Conservation (phyloP, 1,140 invertebrate genomes). For the Bombus ignitus region DNA sequence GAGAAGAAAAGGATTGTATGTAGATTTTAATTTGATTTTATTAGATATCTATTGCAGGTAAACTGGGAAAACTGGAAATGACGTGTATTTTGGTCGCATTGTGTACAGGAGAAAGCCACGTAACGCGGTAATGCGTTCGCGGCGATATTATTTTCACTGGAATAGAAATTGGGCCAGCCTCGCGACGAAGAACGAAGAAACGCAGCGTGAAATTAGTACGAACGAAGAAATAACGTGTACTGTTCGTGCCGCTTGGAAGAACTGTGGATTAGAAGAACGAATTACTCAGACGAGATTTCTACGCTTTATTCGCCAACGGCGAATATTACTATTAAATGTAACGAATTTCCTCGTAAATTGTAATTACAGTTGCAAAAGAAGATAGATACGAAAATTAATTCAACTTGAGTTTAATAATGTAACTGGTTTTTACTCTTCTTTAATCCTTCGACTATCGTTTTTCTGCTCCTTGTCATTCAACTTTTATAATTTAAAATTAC, state of each 20-base stretch:
- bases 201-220: conserved; percentile 15
- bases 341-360: not conserved
- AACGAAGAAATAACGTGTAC: conserved; percentile 14
- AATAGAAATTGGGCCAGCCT: not conserved
- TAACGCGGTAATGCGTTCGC: not conserved
- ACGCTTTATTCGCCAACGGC: not conserved
- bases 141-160: not conserved
- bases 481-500: too few species aligned
- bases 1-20: not conserved
- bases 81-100: not conserved
- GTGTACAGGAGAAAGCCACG: not conserved
- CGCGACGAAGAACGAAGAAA: conserved; percentile 13
- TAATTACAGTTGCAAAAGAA: not conserved
- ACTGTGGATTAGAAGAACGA: not conserved
- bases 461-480: too few species aligned
- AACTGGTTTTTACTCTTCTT: not conserved
- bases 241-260: not conserved
- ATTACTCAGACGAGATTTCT: not conserved
- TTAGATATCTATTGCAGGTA: not conserved
- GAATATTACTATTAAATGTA: not conserved
- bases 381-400: not conserved
- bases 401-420: not conserved
- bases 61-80: not conserved
- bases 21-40: not conserved
- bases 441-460: not conserved